Evolutionary conservation across 2,888 invertebrate genomes (phyloP).

Genomic region (Leucophenga maculata): DNA sequence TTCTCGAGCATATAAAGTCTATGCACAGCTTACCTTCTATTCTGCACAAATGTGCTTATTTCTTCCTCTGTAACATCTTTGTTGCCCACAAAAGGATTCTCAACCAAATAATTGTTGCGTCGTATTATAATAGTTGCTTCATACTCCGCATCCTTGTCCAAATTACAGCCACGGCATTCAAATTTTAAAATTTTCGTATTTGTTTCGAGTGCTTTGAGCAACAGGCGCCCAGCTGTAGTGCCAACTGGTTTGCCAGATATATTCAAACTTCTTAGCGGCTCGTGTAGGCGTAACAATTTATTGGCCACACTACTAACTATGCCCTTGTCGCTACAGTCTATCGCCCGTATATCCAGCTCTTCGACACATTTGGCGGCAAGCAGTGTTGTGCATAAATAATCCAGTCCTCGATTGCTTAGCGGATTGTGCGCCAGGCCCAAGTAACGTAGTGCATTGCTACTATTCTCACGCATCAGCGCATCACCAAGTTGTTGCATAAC

Average conservation of each 20-base stretch:
- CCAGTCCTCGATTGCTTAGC: conserved; percentile 44
- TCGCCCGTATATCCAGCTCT: conserved; percentile 53
- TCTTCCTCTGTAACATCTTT: conserved; percentile 45
- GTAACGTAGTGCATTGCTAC: conserved; percentile 43
- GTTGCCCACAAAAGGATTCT: conserved; percentile 52
- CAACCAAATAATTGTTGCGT: conserved; percentile 53
- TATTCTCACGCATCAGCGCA: conserved; percentile 31
- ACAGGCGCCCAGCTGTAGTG: background rate
- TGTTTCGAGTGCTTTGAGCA: conserved; percentile 49
- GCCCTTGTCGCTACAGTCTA: conserved; percentile 11
- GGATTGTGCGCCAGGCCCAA: conserved; percentile 61
- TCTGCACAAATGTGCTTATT: conserved; percentile 45
- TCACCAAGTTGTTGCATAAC: conserved; percentile 38
- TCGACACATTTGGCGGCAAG: conserved; percentile 46
- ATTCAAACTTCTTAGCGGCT: conserved; percentile 45
- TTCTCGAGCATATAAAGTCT: too few species aligned
- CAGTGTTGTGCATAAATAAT: conserved; percentile 33
- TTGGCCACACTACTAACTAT: conserved; percentile 40
- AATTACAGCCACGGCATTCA: conserved; percentile 55
- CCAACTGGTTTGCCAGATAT: conserved; percentile 50
- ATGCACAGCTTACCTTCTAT: conserved; percentile 39
- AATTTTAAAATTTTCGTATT: conserved; percentile 53
- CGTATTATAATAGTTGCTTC: conserved; percentile 57
- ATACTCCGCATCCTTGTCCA: conserved; percentile 52
- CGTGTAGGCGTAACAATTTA: conserved; percentile 51